These are phyloP conservation scores for Eumerus sabulonum DNA, from an alignment of 2,888 invertebrate species.

Conservation along the genomic window DNA sequence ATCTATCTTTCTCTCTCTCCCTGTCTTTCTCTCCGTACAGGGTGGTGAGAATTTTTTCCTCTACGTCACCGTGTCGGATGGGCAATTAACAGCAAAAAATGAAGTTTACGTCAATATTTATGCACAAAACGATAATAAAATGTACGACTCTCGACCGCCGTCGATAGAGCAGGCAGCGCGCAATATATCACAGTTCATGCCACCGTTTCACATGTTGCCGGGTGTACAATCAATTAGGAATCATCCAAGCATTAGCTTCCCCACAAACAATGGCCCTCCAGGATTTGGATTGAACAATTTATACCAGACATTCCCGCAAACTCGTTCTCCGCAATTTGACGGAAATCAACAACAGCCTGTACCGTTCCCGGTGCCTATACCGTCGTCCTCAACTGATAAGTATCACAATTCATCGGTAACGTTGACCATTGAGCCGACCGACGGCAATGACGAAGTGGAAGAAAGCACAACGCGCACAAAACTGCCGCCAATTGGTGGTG, in stretches of 20 bases:
- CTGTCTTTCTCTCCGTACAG: conserved; percentile 75
- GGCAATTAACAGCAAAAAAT: conserved; percentile 83
- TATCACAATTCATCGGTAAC: too few relatives aligned
- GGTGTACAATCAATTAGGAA: conserved; percentile 76
- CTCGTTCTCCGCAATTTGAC: conserved; percentile 35
- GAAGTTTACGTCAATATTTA: conserved; percentile 84
- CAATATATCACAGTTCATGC: conserved; percentile 76
- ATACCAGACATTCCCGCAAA: conserved; percentile 43
- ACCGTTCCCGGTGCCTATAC: conserved; percentile 70
- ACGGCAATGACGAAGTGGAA: conserved; percentile 71
- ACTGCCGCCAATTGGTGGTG: conserved; percentile 72
- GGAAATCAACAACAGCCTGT: conserved; percentile 35
- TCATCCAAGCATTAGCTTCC: conserved; percentile 73
- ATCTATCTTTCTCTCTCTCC: too few relatives aligned
- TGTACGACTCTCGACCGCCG: conserved; percentile 74
- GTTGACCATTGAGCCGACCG: too few relatives aligned
- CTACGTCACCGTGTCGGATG: conserved; percentile 85
- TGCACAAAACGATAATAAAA: conserved; percentile 70
- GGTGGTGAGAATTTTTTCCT: conserved; percentile 84
- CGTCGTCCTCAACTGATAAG: conserved; percentile 75
- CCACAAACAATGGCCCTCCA: conserved; percentile 71
- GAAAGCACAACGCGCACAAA: conserved; percentile 72
- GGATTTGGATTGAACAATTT: conserved; percentile 74
- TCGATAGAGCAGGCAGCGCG: conserved; percentile 75
- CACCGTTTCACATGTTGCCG: conserved; percentile 76